Conservation (phyloP, 92 coral and sea anemone species). For the Zoanthus sociatus region DNA sequence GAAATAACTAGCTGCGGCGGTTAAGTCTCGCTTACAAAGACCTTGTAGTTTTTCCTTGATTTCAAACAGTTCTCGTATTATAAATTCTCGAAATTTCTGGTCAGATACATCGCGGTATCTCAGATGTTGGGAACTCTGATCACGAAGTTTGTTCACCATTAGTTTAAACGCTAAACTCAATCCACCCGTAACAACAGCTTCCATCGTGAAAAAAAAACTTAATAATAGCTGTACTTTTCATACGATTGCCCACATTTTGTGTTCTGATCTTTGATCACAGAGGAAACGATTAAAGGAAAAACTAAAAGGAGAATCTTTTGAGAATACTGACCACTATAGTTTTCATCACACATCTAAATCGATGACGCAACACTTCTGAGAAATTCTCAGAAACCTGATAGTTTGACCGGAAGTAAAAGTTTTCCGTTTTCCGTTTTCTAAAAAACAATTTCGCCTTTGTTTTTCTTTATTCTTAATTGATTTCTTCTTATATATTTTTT, state of each 20-base stretch:
- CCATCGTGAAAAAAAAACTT: constrained; percentile 39
- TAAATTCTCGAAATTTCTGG: constrained; percentile 69
- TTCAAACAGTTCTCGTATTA: constrained; percentile 69
- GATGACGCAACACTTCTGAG: constrained; percentile 32
- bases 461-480: too few relatives aligned
- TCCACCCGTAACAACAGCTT: constrained; percentile 62
- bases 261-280: neutral
- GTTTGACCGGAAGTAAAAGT: neutral
- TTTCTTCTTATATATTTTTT: too few relatives aligned
- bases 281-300: too few relatives aligned
- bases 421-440: too few relatives aligned
- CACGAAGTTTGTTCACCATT: constrained; percentile 68
- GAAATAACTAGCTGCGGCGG: constrained; percentile 68
- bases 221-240: neutral
- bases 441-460: too few relatives aligned
- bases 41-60: constrained; percentile 73
- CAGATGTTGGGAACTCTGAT: constrained; percentile 54
- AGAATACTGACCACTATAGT: too few relatives aligned
- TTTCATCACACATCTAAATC: neutral
- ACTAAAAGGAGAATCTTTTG: too few relatives aligned
- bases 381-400: constrained; percentile 7
- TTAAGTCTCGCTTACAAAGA: constrained; percentile 65
- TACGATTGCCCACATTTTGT: neutral
- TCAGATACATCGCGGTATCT: constrained; percentile 74
- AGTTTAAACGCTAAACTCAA: constrained; percentile 65